Evolutionary conservation across 2,113 vertebrate species (phyloP).

Genomic region (Heteronetta atricapilla): DNA sequence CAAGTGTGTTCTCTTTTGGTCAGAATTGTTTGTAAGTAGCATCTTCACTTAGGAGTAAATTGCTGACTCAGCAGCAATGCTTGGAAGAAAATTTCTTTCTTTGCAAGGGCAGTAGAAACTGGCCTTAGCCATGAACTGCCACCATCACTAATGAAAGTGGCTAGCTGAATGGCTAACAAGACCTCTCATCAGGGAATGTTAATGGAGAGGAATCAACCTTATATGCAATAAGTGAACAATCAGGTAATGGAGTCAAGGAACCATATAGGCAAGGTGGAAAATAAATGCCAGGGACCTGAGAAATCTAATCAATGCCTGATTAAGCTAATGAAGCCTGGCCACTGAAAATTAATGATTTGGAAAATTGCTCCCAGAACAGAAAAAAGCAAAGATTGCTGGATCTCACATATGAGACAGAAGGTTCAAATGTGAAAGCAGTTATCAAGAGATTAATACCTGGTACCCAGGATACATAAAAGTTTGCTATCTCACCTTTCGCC

Average conservation of each 20-base stretch:
- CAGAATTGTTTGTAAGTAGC: background rate
- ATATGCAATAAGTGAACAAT: constrained; percentile 59
- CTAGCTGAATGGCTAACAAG: constrained; percentile 55
- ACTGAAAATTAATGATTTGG: constrained; percentile 75
- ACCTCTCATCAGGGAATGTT: constrained; percentile 57
- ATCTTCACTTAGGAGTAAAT: background rate
- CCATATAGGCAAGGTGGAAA: constrained; percentile 71
- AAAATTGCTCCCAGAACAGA: constrained; percentile 69
- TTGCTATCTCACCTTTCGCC: constrained; percentile 36
- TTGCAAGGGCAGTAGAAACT: constrained; percentile 14
- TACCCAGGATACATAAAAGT: constrained; percentile 35
- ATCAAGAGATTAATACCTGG: constrained; percentile 63
- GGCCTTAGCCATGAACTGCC: constrained; percentile 4
- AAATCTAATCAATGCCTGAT: constrained; percentile 75
- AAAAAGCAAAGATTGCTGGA: constrained; percentile 58
- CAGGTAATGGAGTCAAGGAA: constrained; percentile 69
- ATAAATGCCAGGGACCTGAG: constrained; percentile 69
- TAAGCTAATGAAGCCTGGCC: constrained; percentile 74
- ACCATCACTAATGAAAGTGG: constrained; percentile 62
- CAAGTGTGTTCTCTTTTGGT: background rate
- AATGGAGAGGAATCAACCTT: constrained; percentile 68
- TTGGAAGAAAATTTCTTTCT: background rate
- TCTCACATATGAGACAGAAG: constrained; percentile 50
- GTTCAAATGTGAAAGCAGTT: constrained; percentile 68
- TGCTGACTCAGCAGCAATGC: background rate